Evolutionary conservation across 2,888 invertebrate species (phyloP).

Genomic region (Anoncus sp.): DNA sequence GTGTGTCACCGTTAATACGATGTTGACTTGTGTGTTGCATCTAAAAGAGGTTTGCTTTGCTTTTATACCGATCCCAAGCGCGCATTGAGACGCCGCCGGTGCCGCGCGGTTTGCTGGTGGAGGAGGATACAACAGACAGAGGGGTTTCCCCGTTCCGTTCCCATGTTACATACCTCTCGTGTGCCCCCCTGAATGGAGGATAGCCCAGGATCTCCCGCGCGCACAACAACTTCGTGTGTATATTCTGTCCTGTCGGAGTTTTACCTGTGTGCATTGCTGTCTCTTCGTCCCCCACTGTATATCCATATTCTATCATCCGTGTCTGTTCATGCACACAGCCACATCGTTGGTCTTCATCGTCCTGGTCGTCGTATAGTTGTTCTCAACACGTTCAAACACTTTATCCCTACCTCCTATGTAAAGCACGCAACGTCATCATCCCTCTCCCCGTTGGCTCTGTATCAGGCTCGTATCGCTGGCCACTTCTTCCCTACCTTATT

Average conservation of each 20-base stretch:
- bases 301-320: constrained; percentile 28
- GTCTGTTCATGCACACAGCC: constrained; percentile 12
- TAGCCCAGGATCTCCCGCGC: constrained; percentile 27
- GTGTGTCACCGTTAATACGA: constrained; percentile 73
- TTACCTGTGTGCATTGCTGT: constrained; percentile 24
- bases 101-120: constrained; percentile 48
- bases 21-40: constrained; percentile 81
- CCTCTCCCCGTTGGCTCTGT: constrained; percentile 44
- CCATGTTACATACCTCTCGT: constrained; percentile 41
- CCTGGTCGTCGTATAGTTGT: constrained; percentile 30
- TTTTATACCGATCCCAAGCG: constrained; percentile 81
- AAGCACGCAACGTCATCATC: constrained; percentile 55
- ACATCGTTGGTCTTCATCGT: constrained; percentile 28
- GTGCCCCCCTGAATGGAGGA: constrained; percentile 44
- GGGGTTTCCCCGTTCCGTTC: constrained; percentile 64
- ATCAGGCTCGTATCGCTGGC: constrained; percentile 44
- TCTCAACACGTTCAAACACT: constrained; percentile 44
- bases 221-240: constrained; percentile 22
- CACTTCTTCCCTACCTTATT: constrained; percentile 42
- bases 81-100: constrained; percentile 42
- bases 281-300: constrained; percentile 52
- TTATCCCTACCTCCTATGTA: constrained; percentile 55
- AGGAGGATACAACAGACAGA: constrained; percentile 63
- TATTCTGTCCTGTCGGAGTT: constrained; percentile 41
- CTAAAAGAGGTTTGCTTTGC: constrained; percentile 82